A percentile compares a stretch with the other conserved stretches of the same genome.
These are phyloP conservation scores for Alexandromys fortis DNA, from an alignment of 2,113 vertebrate species.

Conservation along the genomic window DNA sequence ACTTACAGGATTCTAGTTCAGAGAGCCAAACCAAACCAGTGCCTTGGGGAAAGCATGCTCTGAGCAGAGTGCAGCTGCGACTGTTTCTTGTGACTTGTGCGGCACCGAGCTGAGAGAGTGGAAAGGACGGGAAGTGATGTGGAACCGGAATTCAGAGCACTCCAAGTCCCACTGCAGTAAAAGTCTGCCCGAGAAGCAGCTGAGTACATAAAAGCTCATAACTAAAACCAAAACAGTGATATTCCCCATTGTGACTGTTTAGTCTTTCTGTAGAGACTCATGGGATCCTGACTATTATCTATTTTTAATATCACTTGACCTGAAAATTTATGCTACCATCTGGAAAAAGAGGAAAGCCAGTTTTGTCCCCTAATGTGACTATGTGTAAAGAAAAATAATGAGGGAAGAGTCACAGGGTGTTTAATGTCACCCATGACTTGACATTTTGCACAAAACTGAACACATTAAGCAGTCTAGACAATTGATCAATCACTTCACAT, in stretches of 20 bases:
- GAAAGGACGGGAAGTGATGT: slow-evolving; percentile 90
- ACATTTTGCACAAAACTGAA: slow-evolving; percentile 25
- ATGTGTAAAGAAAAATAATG: slow-evolving; percentile 56
- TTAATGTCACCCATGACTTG: slow-evolving; percentile 66
- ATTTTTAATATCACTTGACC: slow-evolving; percentile 94
- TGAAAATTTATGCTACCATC: slow-evolving; percentile 90
- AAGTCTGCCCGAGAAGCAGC: slow-evolving; percentile 88
- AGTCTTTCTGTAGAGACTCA: slow-evolving; percentile 93
- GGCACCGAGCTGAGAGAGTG: slow-evolving; percentile 86
- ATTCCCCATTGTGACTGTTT: slow-evolving; percentile 96
- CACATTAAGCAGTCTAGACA: slow-evolving; percentile 40
- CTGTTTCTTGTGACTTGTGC: slow-evolving; percentile 89
- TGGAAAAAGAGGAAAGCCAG: slow-evolving; percentile 84
- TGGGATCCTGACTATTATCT: slow-evolving; percentile 90
- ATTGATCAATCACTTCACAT: neutral
- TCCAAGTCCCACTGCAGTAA: slow-evolving; percentile 85
- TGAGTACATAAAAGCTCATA: slow-evolving; percentile 94
- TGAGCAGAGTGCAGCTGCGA: slow-evolving; percentile 84
- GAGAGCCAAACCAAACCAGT: slow-evolving; percentile 8
- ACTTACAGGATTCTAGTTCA: slow-evolving; percentile 62
- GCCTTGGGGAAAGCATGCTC: slow-evolving; percentile 59
- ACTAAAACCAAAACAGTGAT: slow-evolving; percentile 96
- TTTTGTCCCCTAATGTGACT: slow-evolving; percentile 74
- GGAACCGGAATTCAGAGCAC: slow-evolving; percentile 89
- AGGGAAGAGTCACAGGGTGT: slow-evolving; percentile 59